Evolutionary conservation across 2,113 vertebrate genomes (phyloP).

Genomic region (Psephotus haematonotus): DNA sequence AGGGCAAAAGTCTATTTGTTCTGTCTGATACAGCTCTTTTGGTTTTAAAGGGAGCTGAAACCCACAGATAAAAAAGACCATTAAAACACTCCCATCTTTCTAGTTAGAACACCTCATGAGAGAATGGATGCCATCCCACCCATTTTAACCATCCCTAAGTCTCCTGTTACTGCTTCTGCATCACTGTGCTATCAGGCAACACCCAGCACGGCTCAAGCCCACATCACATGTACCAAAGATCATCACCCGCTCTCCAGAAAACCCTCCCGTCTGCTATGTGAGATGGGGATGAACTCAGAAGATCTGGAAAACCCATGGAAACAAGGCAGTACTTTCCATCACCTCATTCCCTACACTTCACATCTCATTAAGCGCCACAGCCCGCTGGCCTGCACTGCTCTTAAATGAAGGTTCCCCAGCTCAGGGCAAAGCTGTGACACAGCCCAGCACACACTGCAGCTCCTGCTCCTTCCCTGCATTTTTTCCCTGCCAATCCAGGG

Average conservation of each 20-base stretch:
- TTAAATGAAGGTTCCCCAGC: background rate
- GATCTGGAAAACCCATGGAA: background rate
- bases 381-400: background rate
- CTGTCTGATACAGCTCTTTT: background rate
- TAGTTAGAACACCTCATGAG: background rate
- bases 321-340: background rate
- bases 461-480: background rate
- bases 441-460: background rate
- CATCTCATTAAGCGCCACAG: background rate
- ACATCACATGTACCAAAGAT: background rate
- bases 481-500: background rate
- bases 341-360: background rate
- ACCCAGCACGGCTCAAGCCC: background rate
- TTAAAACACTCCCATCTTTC: background rate
- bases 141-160: background rate
- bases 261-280: background rate
- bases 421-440: background rate
- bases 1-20: background rate
- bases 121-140: background rate
- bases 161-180: background rate
- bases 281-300: background rate
- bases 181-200: background rate
- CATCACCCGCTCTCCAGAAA: background rate
- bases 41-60: background rate
- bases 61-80: background rate